Evolutionary conservation across 64 coral and sea anemone genomes (phyloP), one percentile per base, ranked within the genome.

Genomic region (Stichodactyla helianthus): DNA sequence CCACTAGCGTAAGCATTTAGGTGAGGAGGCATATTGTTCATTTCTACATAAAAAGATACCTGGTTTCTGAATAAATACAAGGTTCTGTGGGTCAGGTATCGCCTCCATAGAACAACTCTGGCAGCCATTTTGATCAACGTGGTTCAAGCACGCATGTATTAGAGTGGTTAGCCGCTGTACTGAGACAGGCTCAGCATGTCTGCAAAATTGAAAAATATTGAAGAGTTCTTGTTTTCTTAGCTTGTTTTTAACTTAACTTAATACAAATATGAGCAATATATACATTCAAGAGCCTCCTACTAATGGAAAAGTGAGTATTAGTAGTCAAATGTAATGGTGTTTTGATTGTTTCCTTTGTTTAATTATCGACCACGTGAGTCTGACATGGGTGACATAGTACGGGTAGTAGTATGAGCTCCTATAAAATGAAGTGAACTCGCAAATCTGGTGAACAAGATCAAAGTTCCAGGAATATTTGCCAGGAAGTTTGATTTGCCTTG

Each of bases 241-340:
- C n/a, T 53, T 19, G n/a, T 71, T 53, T 87, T 9, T 5, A 12
- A 23, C 12, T 23, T 12, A 77, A 77, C 4, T 54, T 51, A 61
- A 5, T 61, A 10, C 15, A 27, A 55, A 82, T 63, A 94, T 98
- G 95, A 98, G 95, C 54, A 98, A 98, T 59, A 98, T 98, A 84
- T 98, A 98, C 81, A 98, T 98, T 50, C 95, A 98, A 52, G 95
- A 98, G 83, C 95, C 95, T 4, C 95, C 95, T 81, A 98, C 95
- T 78, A 94, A 98, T 79, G 92, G 95, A 55, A 98, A 98, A 90
- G 95, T 98, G 74, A 44, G 92, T 58, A 23, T 28, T 35, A 26
- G 9, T 10, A 10, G 22, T 7, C 27, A 6, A 74, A 12, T 27
- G n/a, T 31, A 27, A 14, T 26, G 9, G 25, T 27, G 5, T 31